These are phyloP conservation scores for Phylloscopus whistleri DNA, from an alignment of 2,113 vertebrate genomes.

Conservation along the genomic window DNA sequence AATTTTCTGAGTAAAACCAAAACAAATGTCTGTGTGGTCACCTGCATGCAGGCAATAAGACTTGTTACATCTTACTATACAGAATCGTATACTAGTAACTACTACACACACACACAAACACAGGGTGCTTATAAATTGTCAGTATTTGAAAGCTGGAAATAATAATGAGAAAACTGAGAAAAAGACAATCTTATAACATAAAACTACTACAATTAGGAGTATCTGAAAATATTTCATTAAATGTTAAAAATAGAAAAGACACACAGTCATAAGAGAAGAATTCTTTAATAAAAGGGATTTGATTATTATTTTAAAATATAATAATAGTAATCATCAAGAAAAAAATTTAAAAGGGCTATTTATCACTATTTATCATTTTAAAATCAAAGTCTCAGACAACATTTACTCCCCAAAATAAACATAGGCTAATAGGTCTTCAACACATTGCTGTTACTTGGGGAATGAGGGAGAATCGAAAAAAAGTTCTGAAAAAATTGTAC, in stretches of 20 bases:
- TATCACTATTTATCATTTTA: background rate
- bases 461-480: background rate
- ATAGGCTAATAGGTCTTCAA: background rate
- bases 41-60: rapidly evolving
- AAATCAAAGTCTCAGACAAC: background rate
- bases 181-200: background rate
- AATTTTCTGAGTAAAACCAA: background rate
- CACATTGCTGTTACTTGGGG: background rate
- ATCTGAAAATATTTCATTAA: background rate
- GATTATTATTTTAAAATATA: background rate
- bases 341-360: background rate
- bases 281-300: background rate
- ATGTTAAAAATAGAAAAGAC: background rate
- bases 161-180: background rate
- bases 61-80: background rate
- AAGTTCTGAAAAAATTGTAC: background rate
- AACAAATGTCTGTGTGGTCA: background rate
- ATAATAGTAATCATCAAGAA: background rate
- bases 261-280: background rate
- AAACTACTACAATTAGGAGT: background rate
- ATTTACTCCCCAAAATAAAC: background rate
- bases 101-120: background rate
- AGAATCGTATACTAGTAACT: background rate
- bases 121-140: background rate
- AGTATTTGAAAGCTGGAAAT: background rate